Evolutionary conservation across 2,888 invertebrate species (phyloP), one percentile per base, ranked within the genome.

Genomic region (Asteroscopus sphinx): DNA sequence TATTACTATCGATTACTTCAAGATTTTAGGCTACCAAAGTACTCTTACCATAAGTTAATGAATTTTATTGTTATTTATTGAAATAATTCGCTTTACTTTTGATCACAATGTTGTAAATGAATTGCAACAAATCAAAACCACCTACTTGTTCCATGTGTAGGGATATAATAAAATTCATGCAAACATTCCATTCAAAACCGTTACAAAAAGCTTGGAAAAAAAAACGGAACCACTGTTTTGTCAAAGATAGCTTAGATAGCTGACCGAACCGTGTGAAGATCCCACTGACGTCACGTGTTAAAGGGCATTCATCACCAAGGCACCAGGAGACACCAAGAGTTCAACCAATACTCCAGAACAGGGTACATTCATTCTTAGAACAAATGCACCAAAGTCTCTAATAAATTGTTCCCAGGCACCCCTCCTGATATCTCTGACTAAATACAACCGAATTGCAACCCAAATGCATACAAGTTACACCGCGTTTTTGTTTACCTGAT

Each of bases 271-370:
- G 63, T 71, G 71, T 73, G 73, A 76, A 73, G 68, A 44, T 52
- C 30, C 49, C 66, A 72, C 79, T 89, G 90, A 90, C 90, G 91
- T 91, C 92, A 91, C 89, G 88, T 88, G 89, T 80, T 80, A 89
- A 89, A 88, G 90, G 88, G 87, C 89, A 88, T 76, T 68, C 51
- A 54, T 57, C 85, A 92, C 90, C 77, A 92, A 88, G 91, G 63
- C 21, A 69, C 5, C 83, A 91, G 82, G 73, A 82, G 25, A 35
- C 25, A 51, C 47, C 37, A 77, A 63, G 82, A 87, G 79, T 40
- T 72, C 26, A 35, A 53, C 25, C 42, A 64, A 25, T 11, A 26
- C 48, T 25, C 15, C 46, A 32, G 9, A 7, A 13, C 65, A 65
- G 7, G 44, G 67, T 39, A 62, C 6, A 45, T 48, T 36, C 8